These are phyloP conservation scores for Hippocampus abdominalis DNA, from an alignment of 2,113 vertebrate genomes.

Conservation along the genomic window DNA sequence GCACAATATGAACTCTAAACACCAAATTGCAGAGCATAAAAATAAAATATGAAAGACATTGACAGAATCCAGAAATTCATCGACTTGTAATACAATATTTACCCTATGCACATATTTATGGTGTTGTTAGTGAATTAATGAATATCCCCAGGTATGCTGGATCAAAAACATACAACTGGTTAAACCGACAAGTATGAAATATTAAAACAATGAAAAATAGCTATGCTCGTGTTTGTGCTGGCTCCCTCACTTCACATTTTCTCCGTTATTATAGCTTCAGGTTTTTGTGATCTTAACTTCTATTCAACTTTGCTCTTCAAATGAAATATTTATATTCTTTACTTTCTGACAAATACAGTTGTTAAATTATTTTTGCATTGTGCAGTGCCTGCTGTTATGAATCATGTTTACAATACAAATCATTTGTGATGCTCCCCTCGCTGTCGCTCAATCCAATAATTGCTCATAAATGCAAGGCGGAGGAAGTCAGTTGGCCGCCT, in stretches of 20 bases:
- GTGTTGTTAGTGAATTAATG: not conserved
- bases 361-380: not conserved
- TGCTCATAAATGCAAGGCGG: slow-evolving; percentile 6
- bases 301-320: not conserved
- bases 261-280: not conserved
- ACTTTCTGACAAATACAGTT: not conserved
- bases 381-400: not conserved
- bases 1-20: not conserved
- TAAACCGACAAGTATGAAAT: not conserved
- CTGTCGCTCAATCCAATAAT: slow-evolving; percentile 16
- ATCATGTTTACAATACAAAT: not conserved
- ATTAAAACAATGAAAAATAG: not conserved
- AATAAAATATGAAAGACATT: not conserved
- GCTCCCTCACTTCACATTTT: not conserved
- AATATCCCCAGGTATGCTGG: not conserved
- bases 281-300: not conserved
- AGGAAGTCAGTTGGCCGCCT: slow-evolving; percentile 34
- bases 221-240: not conserved
- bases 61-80: not conserved
- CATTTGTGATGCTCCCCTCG: not conserved
- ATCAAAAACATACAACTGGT: not conserved
- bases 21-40: not conserved
- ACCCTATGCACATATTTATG: not conserved
- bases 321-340: not conserved
- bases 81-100: not conserved